phyloP scores from a whole-genome alignment of 2,888 invertebrate genomes.

The Alloplasta piceator region DNA sequence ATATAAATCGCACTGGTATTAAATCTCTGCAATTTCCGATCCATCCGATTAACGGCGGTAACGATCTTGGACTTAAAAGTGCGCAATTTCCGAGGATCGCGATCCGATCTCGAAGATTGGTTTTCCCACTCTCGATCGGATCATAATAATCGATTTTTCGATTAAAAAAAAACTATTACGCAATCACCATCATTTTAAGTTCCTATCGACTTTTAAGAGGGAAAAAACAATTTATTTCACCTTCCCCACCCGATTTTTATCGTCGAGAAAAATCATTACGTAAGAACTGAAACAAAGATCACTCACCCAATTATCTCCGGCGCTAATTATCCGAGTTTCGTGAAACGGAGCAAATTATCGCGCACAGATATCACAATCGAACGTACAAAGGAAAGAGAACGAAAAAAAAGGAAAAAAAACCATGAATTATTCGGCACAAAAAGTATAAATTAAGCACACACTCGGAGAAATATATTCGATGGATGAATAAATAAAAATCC shows the following conservation, averaged over 20 bases:
- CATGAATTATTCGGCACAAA: slow-evolving; percentile 29
- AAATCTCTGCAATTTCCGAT: slow-evolving; percentile 60
- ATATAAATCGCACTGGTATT: slow-evolving; percentile 32
- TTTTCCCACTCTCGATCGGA: slow-evolving; percentile 37
- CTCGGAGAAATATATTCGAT: slow-evolving; percentile 35
- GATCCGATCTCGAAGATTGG: slow-evolving; percentile 18
- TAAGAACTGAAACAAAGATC: background rate
- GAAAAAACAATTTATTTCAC: background rate
- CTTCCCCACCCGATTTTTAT: background rate
- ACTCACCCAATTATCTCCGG: slow-evolving; percentile 59
- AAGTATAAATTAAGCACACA: slow-evolving; percentile 17
- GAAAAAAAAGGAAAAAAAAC: slow-evolving; percentile 40
- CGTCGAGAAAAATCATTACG: background rate
- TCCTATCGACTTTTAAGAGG: no score
- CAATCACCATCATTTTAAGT: slow-evolving; percentile 18
- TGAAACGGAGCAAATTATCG: slow-evolving; percentile 31
- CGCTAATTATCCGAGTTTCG: slow-evolving; percentile 56
- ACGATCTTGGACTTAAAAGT: slow-evolving; percentile 55
- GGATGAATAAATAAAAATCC: slow-evolving; percentile 17
- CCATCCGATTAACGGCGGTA: slow-evolving; percentile 34
- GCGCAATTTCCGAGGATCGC: slow-evolving; percentile 57
- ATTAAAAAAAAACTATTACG: slow-evolving; percentile 11
- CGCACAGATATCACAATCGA: slow-evolving; percentile 31
- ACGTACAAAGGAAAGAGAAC: no score
- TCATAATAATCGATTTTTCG: slow-evolving; percentile 49